Evolutionary conservation across 2,113 vertebrate genomes (phyloP), one percentile per base, ranked within the genome.

Genomic region (Tetrax tetrax): DNA sequence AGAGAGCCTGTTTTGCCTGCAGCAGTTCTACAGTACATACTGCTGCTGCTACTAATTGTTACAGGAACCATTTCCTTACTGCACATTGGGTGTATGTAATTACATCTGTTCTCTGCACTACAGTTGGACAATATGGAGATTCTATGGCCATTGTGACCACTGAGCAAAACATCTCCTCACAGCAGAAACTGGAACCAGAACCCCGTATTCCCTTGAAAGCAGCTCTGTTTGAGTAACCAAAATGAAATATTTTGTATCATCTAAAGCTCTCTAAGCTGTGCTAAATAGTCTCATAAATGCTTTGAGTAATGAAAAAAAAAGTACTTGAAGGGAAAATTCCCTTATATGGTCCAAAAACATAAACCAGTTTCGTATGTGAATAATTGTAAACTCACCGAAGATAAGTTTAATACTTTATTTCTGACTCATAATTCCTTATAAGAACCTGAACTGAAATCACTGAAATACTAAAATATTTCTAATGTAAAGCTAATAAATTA

Each of bases 371-470:
- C 0, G 0, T 82, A 82, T 87, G 64, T 68, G 70, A 94, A 65
- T 82, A 79, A 93, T 0, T 69, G 57, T 71, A 83, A 96, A 85
- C 54, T 91, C 61, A 87, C 43, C 54, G 63, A 85, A 96, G 74
- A 87, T 95, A 91, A 87, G 84, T 91, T 79, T 85, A 91, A 90
- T 93, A 22, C 65, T 90, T 87, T 57, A 57, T 90, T 89, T 91
- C 89, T 96, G 89, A 89, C 65, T 91, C 89, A 85, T 83, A 91
- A 79, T 76, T 91, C 70, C 78, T 83, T 95, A 31, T 41, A 79
- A 96, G 74, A 93, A 85, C 25, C 69, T 89, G 54, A 93, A 76
- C 35, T 50, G 53, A 91, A 91, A 84, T 70, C 38, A 78, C 41
- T 31, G 38, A 81, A 94, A 85, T 72, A 27, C 37, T 87, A 15